A percentile compares a stretch with the other conserved stretches of the same genome.
These are phyloP conservation scores for Kradibia gibbosae DNA, from an alignment of 1,140 invertebrate species.

Conservation along the genomic window DNA sequence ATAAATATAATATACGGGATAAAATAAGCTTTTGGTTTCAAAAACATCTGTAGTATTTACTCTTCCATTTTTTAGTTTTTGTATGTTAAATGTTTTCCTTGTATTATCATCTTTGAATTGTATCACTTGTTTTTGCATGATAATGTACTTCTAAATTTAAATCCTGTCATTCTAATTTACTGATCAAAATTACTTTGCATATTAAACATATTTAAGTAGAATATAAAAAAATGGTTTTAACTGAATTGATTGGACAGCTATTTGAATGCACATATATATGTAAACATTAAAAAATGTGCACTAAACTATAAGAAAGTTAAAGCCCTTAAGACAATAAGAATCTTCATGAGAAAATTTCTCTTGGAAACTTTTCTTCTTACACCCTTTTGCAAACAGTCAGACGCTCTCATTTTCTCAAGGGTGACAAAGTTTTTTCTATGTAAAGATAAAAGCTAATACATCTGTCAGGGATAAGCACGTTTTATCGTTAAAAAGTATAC, in stretches of 20 bases:
- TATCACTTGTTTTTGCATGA: too few species aligned
- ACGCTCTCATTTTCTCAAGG: constrained; percentile 4
- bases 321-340: constrained; percentile 36
- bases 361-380: background rate
- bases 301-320: constrained; percentile 9
- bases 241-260: constrained; percentile 25
- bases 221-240: too few species aligned
- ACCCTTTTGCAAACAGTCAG: background rate
- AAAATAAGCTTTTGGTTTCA: too few species aligned
- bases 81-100: too few species aligned
- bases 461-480: constrained; percentile 46
- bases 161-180: too few species aligned
- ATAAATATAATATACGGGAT: too few species aligned
- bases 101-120: too few species aligned
- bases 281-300: background rate
- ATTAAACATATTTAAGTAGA: too few species aligned
- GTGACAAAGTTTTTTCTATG: constrained; percentile 41
- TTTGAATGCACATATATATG: background rate
- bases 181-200: too few species aligned
- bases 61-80: too few species aligned
- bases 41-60: too few species aligned
- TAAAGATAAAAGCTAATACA: constrained; percentile 46
- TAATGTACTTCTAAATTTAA: too few species aligned
- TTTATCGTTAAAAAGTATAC: constrained; percentile 46
- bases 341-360: constrained; percentile 13